Evolutionary conservation across 2,113 vertebrate genomes (phyloP), one percentile per base, ranked within the genome.

Genomic region (Eubucco bourcierii): DNA sequence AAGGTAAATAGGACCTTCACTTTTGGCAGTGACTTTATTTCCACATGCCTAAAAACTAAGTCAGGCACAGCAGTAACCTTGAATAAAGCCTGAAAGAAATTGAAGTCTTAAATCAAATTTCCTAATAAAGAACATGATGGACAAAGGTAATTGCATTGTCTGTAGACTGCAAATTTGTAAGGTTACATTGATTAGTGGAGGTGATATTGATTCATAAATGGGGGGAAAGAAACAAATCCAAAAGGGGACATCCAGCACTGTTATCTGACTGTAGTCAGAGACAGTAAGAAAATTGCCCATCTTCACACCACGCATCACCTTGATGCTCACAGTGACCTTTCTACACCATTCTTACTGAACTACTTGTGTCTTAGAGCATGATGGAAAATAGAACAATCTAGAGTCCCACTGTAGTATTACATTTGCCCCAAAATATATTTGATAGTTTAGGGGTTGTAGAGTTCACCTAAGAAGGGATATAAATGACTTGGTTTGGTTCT

Each of bases 151-250:
- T 19, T 77, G 46, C 31, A 80, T 19, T 64, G 56, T 70, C 81
- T 76, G 33, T 61, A 12, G 44, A 72, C 23, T 81, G 61, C 47
- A 94, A 80, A 85, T 1, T 67, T 18, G 20, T 20, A 92, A 53
- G 8, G 34, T 71, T 80, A 80, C 70, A 88, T 39, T 55, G 12
- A 80, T 88, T 63, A 29, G 41, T 9, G 37, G 37, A 11, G 37
- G 37, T 9, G 10, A 39, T 39, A 39, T 11, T 39, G 37, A 39
- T 39, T 6, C 1, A 0, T 24, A 72, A 41, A 64, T 3, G 8
- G 60, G 33, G 23, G 21, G 24, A 27, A 41, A 23, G 7, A 5
- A 18, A 3, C 19, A 83, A 84, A 50, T 27, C 4, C 17, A 28
- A 61, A 63, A 64, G 46, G 60, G 5, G 25, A 70, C 27, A 73